These are phyloP conservation scores for Acleris sparsana DNA, from an alignment of 2,888 invertebrate genomes.

Conservation along the genomic window DNA sequence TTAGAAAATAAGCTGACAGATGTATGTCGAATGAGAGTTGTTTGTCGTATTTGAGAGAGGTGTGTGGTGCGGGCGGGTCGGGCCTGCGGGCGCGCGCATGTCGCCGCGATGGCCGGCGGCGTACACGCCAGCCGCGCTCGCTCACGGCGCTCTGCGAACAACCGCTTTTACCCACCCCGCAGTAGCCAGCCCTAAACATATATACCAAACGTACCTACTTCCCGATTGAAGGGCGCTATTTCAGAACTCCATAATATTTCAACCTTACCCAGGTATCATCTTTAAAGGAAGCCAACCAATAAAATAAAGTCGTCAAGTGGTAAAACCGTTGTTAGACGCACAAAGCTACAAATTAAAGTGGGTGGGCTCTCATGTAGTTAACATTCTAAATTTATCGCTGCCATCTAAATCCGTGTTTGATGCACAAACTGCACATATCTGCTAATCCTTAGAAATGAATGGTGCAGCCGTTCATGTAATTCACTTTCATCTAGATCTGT, in stretches of 20 bases:
- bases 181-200: constrained; percentile 40
- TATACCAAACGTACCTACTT: constrained; percentile 8
- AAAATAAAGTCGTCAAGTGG: constrained; percentile 3
- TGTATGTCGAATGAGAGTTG: constrained; percentile 10
- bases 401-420: constrained; percentile 39
- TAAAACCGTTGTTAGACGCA: constrained; percentile 15
- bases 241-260: not conserved
- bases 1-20: not conserved
- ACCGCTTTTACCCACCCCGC: constrained; percentile 50
- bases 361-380: constrained; percentile 36
- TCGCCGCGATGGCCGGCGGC: constrained; percentile 55
- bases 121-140: constrained; percentile 63
- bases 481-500: constrained; percentile 76
- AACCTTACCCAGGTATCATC: not conserved
- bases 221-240: not conserved
- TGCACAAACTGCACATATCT: constrained; percentile 50
- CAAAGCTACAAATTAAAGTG: constrained; percentile 29
- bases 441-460: constrained; percentile 72
- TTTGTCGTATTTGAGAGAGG: constrained; percentile 19
- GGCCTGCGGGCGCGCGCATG: constrained; percentile 43
- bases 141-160: constrained; percentile 62
- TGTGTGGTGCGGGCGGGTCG: constrained; percentile 12
- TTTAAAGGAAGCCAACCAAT: not conserved
- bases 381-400: constrained; percentile 42
- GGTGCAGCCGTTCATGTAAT: constrained; percentile 70